These are phyloP conservation scores for Venturia canescens DNA, from an alignment of 1,140 invertebrate genomes.

Conservation along the genomic window DNA sequence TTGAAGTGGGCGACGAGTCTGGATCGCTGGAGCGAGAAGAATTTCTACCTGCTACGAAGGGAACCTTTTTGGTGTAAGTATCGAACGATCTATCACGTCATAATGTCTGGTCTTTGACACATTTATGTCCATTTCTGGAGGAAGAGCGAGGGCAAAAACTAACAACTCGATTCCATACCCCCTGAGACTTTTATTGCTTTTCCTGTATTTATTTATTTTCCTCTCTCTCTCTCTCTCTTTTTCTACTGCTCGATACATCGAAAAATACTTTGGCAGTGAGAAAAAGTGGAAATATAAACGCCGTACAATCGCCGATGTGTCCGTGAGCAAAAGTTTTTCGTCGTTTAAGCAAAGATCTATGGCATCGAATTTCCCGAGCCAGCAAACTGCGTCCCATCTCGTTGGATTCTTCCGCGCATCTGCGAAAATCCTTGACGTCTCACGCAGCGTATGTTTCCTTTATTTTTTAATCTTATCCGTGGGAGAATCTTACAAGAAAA, in stretches of 20 bases:
- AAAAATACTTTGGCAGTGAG: conserved; percentile 5
- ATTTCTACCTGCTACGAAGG: conserved; percentile 83
- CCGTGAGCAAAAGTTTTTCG: not conserved
- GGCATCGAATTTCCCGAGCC: no score
- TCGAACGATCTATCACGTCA: conserved; percentile 31
- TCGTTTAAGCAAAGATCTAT: no score
- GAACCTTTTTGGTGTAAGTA: conserved; percentile 83
- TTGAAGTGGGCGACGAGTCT: conserved; percentile 79
- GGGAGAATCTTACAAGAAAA: no score
- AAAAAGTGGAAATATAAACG: not conserved
- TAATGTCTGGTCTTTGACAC: conserved; percentile 17
- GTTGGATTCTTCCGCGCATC: no score
- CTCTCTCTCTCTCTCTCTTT: not conserved
- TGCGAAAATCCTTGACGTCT: no score
- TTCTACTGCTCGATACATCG: conserved; percentile 26
- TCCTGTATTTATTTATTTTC: not conserved
- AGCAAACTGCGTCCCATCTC: no score
- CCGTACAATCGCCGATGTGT: not conserved
- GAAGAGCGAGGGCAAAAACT: not conserved
- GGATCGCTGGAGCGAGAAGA: conserved; percentile 79
- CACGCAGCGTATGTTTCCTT: no score
- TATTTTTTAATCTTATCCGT: no score
- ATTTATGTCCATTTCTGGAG: conserved; percentile 11
- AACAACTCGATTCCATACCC: not conserved
- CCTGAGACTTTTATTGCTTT: no score